Evolutionary conservation across 2,888 invertebrate genomes (phyloP).

Genomic region (Ethmia dodecea): DNA sequence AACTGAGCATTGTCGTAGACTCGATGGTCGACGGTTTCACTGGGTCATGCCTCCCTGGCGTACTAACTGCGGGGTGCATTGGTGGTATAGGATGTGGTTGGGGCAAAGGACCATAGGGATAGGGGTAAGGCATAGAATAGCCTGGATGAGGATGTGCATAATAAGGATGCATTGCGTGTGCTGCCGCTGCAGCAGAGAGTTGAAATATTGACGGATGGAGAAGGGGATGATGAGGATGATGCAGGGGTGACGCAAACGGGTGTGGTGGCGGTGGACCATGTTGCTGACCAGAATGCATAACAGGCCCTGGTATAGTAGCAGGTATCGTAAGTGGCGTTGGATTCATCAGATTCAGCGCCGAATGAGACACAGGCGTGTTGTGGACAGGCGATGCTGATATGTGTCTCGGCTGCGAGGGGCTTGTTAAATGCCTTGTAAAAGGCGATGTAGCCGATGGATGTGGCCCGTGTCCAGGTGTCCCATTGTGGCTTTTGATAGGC

Average conservation of each 20-base stretch:
- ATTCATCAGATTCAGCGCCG: conserved; percentile 80
- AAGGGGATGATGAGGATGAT: conserved; percentile 85
- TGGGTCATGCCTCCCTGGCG: conserved; percentile 67
- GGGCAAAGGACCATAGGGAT: conserved; percentile 84
- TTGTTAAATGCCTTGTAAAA: conserved; percentile 68
- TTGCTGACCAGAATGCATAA: conserved; percentile 86
- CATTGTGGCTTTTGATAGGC: conserved; percentile 70
- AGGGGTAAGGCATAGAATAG: conserved; percentile 83
- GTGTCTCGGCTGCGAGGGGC: conserved; percentile 67
- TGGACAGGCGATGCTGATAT: conserved; percentile 71
- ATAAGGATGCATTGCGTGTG: conserved; percentile 83
- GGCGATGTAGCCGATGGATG: conserved; percentile 67
- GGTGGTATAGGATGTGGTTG: conserved; percentile 87
- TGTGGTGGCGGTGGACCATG: conserved; percentile 82
- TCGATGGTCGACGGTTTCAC: conserved; percentile 78
- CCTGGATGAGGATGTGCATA: conserved; percentile 83
- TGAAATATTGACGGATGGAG: conserved; percentile 81
- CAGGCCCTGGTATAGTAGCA: conserved; percentile 81
- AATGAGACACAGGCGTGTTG: conserved; percentile 74
- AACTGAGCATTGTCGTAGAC: conserved; percentile 82
- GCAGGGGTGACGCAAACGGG: conserved; percentile 82
- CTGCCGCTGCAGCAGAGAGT: conserved; percentile 79
- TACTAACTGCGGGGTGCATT: conserved; percentile 71
- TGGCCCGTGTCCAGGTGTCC: conserved; percentile 52
- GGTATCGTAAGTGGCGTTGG: conserved; percentile 79